Percentiles rank a stretch among this genome's conserved stretches.
Conservation (phyloP, 2,113 vertebrate species). For the Chaetops frenatus region DNA sequence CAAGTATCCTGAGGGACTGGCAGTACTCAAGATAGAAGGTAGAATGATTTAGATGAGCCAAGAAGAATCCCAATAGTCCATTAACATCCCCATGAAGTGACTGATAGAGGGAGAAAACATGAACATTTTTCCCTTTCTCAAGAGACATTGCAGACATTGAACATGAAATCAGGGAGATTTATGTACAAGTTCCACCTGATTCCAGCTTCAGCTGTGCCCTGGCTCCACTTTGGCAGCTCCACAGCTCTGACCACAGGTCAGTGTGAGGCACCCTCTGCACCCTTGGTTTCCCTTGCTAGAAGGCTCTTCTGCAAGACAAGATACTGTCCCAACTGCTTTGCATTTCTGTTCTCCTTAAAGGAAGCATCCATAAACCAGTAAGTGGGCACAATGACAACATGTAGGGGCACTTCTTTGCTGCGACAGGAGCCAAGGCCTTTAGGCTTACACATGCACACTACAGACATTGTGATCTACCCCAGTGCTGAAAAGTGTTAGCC, state of each 20-base stretch:
- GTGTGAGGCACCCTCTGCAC: not conserved
- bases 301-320: not conserved
- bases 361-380: not conserved
- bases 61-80: not conserved
- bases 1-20: not conserved
- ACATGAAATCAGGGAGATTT: not conserved
- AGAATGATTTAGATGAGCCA: not conserved
- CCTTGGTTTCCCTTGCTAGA: not conserved
- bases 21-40: not conserved
- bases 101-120: not conserved
- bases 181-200: not conserved
- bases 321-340: not conserved
- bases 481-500: not conserved
- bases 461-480: not conserved
- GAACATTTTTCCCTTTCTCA: not conserved
- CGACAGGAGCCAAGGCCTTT: rapidly evolving
- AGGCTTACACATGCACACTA: not conserved
- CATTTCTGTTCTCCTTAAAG: not conserved
- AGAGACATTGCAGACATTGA: not conserved
- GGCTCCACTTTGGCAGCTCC: not conserved
- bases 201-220: not conserved
- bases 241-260: not conserved
- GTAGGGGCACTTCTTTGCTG: not conserved
- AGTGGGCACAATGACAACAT: not conserved
- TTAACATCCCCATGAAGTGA: not conserved